Base-by-base conservation (phyloP, 2,797 vertebrate species). In the Acomys russatus region DNA sequence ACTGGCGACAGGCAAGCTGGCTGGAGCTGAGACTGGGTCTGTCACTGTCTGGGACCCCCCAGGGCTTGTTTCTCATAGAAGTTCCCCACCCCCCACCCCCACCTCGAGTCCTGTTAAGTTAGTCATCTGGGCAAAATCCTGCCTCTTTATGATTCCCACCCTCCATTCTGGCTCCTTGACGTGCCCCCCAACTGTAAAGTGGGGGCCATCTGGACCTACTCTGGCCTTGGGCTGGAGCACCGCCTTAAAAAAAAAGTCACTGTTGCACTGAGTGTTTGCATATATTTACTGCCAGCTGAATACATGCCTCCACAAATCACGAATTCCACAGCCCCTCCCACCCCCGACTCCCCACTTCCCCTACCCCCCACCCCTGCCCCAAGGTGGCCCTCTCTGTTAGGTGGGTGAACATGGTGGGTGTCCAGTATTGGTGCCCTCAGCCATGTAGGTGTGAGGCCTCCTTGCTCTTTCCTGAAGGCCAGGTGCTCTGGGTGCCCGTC, bases 241-340 rank as follows among this genome's bases (percentile, higher is more conserved):
- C 25, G 6, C 15, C 15, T 30, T 56, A 44, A 44, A 44, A 20
- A 66, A 68, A 49, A n/a, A 68, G 49, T 38, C 63, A 14, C 10
- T 18, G 20, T 33, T 17, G 49, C 20, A 1, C 8, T 25, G 44
- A 3, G 9, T 56, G n/a, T 63, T 73, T 61, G 78, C 35, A 49
- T 73, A 56, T 56, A 80, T 82, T 59, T 59, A 38, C 64, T 28
- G 18, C 90, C 51, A 5, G 11, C 89, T 82, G 66, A 28, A 71
- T 56, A 4, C 25, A 20, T 30, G 9, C 15, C 38, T 49, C 6
- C 1, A 5, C 0, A 15, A 15, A 14, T 44, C 1, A 5, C 0
- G 23, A 15, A 14, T 44, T 15, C 35, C 22, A 5, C 35, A 25
- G 30, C 59, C 28, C 59, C 28, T 49, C 35, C 18, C 3, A 7